Evolutionary conservation across 2,797 vertebrate genomes (phyloP).

Genomic region (Halcyon badia): DNA sequence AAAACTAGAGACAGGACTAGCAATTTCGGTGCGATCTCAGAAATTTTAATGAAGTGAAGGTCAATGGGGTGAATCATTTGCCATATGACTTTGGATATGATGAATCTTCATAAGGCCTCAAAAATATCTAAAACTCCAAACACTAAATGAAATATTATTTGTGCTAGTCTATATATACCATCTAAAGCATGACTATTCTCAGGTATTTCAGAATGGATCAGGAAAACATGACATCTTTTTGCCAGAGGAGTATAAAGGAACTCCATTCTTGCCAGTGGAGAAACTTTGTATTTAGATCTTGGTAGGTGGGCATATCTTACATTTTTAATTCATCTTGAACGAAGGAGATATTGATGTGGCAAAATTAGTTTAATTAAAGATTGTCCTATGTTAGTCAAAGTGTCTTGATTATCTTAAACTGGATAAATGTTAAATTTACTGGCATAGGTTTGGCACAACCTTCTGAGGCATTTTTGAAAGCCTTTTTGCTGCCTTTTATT

Average conservation of each 20-base stretch:
- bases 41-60: not conserved
- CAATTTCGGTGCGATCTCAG: not conserved
- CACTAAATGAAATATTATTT: not conserved
- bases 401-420: not conserved
- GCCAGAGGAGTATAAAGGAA: not conserved
- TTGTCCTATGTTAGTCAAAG: not conserved
- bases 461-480: not conserved
- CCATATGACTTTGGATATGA: not conserved
- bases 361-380: not conserved
- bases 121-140: not conserved
- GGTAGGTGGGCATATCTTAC: rapidly evolving
- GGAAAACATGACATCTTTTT: not conserved
- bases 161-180: not conserved
- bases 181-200: not conserved
- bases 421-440: not conserved
- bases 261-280: not conserved
- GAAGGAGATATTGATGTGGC: not conserved
- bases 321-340: not conserved
- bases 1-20: not conserved
- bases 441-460: not conserved
- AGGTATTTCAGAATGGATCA: not conserved
- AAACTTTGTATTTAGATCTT: not conserved
- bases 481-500: not conserved
- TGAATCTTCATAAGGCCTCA: not conserved
- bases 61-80: not conserved